A percentile compares a stretch with the other conserved stretches of the same genome.
Evolutionary conservation across 2,113 vertebrate species (phyloP).

Genomic region (Sylvilagus bachmani): DNA sequence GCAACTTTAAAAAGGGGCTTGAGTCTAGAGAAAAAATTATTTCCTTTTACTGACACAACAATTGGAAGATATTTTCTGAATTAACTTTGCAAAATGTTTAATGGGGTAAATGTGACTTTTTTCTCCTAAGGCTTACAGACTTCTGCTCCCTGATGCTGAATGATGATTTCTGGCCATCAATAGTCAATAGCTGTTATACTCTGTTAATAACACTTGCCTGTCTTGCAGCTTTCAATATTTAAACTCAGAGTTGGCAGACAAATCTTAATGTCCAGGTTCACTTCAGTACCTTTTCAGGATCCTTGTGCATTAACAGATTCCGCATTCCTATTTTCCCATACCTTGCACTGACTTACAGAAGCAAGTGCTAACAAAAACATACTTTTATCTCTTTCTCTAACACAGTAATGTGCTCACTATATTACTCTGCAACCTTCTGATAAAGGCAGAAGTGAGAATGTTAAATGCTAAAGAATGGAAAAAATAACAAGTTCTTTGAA

Average conservation of each 20-base stretch:
- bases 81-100: conserved; percentile 42
- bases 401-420: background rate
- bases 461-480: conserved; percentile 18
- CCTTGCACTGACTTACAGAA: background rate
- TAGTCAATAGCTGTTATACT: background rate
- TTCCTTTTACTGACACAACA: conserved; percentile 11
- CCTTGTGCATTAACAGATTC: background rate
- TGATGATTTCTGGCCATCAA: background rate
- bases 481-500: background rate
- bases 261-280: background rate
- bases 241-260: background rate
- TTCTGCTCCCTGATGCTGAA: background rate
- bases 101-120: background rate
- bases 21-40: background rate
- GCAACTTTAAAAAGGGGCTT: background rate
- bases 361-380: background rate
- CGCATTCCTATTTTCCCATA: conserved; percentile 14
- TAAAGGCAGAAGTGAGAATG: background rate
- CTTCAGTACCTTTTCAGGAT: background rate
- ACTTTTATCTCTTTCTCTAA: background rate
- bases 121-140: background rate
- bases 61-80: conserved; percentile 40
- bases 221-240: conserved; percentile 50
- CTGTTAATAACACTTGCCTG: conserved; percentile 27
- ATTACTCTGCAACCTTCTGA: background rate